Conservation (phyloP, 2,888 invertebrate genomes). For the Amphipoea oculea region DNA sequence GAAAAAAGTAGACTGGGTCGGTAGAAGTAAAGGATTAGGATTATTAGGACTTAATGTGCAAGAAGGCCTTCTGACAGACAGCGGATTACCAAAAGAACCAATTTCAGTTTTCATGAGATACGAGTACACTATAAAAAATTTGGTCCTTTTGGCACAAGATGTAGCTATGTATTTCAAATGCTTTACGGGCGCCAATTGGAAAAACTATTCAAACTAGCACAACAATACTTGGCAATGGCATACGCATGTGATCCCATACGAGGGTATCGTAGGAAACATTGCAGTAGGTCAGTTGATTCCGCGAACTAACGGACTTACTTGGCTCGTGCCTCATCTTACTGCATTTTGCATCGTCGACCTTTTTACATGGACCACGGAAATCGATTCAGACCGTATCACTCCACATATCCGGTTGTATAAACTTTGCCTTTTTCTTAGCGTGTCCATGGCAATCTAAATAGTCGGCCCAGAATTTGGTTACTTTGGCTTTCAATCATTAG, state of each 20-base stretch:
- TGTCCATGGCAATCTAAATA: background rate
- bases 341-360: constrained; percentile 24
- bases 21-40: background rate
- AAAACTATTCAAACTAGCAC: constrained; percentile 3
- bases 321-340: constrained; percentile 40
- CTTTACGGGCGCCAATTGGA: background rate
- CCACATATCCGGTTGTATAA: background rate
- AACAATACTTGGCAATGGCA: constrained; percentile 31
- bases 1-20: background rate
- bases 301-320: constrained; percentile 60
- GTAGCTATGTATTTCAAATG: background rate
- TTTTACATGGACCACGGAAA: constrained; percentile 19
- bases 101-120: background rate
- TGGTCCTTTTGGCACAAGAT: background rate
- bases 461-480: background rate
- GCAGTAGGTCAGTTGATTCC: constrained; percentile 71
- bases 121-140: background rate
- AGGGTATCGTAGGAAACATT: constrained; percentile 38
- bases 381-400: constrained; percentile 19
- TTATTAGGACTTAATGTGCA: background rate
- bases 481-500: background rate
- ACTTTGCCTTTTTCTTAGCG: background rate
- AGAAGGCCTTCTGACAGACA: background rate
- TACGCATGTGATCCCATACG: constrained; percentile 23
- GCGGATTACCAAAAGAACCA: background rate